Evolutionary conservation across 2,113 vertebrate genomes (phyloP).

Genomic region (Bos javanicus): DNA sequence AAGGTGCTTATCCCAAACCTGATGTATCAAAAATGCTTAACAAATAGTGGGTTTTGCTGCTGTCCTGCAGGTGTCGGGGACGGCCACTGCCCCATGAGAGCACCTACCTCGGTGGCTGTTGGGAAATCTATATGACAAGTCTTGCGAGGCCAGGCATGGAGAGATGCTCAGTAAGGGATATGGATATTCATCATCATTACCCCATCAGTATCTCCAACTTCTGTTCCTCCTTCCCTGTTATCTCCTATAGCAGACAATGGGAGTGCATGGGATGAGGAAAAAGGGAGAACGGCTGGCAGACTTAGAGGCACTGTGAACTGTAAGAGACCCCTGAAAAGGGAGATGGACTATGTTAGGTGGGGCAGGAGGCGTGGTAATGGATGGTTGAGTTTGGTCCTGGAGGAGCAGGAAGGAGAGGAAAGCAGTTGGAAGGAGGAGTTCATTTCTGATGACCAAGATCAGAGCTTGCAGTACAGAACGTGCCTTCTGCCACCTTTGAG

Average conservation of each 20-base stretch:
- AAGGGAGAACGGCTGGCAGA: neutral
- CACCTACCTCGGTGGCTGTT: accelerated
- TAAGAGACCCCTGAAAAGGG: neutral
- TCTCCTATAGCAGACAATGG: neutral
- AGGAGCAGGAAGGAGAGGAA: neutral
- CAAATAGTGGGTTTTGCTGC: neutral
- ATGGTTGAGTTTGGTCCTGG: neutral
- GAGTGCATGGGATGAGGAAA: neutral
- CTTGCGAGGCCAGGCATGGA: accelerated
- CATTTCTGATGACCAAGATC: neutral
- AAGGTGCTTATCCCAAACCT: neutral
- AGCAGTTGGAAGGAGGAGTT: neutral
- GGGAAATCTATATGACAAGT: neutral
- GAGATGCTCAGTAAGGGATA: neutral
- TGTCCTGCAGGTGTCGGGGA: neutral
- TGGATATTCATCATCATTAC: neutral
- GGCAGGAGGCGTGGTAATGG: neutral
- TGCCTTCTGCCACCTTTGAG: neutral
- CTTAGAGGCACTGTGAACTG: neutral
- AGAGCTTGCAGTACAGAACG: neutral
- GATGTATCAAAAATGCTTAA: neutral
- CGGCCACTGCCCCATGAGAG: no score
- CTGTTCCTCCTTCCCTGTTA: neutral
- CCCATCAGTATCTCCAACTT: no score
- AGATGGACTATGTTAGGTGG: neutral